phyloP scores from a whole-genome alignment of 1,140 invertebrate species.

The Cyclargus thomasi region DNA sequence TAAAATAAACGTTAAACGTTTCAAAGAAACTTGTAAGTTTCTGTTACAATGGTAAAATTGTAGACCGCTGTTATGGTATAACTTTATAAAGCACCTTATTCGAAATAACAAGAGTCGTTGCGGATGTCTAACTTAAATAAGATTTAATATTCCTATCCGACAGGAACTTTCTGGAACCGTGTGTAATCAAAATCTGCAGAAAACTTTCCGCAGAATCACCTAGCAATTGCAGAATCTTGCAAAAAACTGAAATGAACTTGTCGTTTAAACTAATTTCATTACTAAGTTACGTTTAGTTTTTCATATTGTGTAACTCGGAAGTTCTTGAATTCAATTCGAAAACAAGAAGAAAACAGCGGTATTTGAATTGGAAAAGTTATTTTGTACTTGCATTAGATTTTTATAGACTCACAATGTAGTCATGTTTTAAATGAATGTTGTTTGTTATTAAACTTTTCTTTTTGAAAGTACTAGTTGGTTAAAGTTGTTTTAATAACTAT shows the following conservation, averaged over 20 bases:
- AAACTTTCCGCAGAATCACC: constrained; percentile 66
- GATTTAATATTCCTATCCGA: constrained; percentile 72
- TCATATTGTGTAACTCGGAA: constrained; percentile 8
- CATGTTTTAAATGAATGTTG: neutral
- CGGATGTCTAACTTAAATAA: constrained; percentile 72
- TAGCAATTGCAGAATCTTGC: constrained; percentile 60
- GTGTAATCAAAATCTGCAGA: constrained; percentile 72
- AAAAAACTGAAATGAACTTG: constrained; percentile 72
- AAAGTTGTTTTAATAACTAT: neutral
- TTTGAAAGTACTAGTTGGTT: neutral
- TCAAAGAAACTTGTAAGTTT: neutral
- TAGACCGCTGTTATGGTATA: constrained; percentile 30
- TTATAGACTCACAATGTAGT: neutral
- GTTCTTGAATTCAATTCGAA: constrained; percentile 16
- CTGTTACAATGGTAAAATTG: constrained; percentile 17
- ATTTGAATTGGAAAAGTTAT: neutral
- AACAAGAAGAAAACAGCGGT: neutral
- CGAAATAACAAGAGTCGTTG: constrained; percentile 64
- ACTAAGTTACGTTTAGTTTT: constrained; percentile 41
- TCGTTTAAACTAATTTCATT: constrained; percentile 73
- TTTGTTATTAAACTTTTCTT: neutral
- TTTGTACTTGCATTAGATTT: constrained; percentile 2
- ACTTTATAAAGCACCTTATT: constrained; percentile 64
- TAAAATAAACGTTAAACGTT: neutral
- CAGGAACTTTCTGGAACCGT: constrained; percentile 67